Base-by-base conservation (phyloP, 2,797 vertebrate genomes). In the Muraenolepis orangiensis region DNA sequence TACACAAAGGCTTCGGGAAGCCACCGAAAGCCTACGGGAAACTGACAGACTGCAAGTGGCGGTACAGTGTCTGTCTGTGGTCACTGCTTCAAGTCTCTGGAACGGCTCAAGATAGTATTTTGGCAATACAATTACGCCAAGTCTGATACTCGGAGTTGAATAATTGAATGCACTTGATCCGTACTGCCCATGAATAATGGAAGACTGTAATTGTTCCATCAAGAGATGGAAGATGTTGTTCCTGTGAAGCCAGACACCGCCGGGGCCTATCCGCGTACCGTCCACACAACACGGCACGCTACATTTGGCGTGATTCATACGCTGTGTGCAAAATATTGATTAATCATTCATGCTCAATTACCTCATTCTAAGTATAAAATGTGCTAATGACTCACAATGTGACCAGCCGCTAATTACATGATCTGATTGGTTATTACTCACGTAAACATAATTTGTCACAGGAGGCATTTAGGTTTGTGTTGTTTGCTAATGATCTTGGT, bases 351-450 rank as follows among this genome's bases (percentile, higher is more conserved):
- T 81, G 57, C 38, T 80, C 81, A 68, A 82, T 88, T 80, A 73
- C 82, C 70, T 51, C 67, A 76, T 69, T 40, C 36, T 12, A 4
- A 77, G 29, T 67, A 68, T 31, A 82, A 74, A 6, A 26, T n/a
- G 28, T 66, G 14, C 57, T 64, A 74, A 40, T 71, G 23, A 74
- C 83, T 68, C 80, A 85, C 78, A 74, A 66, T 42, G 61, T 79
- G 66, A 57, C 70, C 70, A 57, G 70, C 31, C 69, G 51, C 40
- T 75, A 74, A 85, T 84, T 76, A 42, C 70, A 74, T 74, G 38
- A 74, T 79, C 12, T 81, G 76, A 80, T 79, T 86, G 82, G 61
- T 83, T 80, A 80, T 67, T 81, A 66, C 36, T 85, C 68, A 81
- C 84, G 18, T 72, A 71, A 77, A 85, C 76, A 77, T 79, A 78